Evolutionary conservation across 2,113 vertebrate species (phyloP).

Genomic region (Bambusicola thoracicus): DNA sequence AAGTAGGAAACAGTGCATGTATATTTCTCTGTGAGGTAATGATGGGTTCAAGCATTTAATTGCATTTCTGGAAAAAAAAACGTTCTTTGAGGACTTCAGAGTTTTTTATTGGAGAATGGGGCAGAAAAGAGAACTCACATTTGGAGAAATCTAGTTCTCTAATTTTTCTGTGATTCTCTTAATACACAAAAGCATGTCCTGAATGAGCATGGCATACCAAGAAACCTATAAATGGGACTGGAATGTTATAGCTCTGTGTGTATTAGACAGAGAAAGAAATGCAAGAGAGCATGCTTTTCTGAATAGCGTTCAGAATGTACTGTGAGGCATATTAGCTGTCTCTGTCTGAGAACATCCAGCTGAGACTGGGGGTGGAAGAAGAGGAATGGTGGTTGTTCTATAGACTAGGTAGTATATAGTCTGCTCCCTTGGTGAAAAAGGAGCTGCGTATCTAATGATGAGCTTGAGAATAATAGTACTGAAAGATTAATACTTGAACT

Average conservation of each 20-base stretch:
- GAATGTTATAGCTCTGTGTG: background rate
- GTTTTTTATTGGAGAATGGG: background rate
- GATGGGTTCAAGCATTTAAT: background rate
- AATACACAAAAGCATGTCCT: background rate
- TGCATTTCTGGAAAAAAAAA: background rate
- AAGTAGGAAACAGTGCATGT: background rate
- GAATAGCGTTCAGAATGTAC: background rate
- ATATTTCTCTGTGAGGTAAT: background rate
- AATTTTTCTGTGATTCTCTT: background rate
- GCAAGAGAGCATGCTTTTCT: background rate
- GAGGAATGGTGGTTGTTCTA: background rate
- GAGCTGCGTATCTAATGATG: background rate
- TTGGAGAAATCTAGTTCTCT: background rate
- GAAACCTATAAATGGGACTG: background rate
- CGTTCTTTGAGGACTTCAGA: background rate
- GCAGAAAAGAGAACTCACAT: background rate
- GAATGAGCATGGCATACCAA: background rate
- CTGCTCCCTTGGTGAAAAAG: background rate
- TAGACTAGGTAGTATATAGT: background rate
- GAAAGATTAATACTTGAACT: background rate
- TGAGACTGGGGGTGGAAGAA: background rate
- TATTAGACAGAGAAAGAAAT: background rate
- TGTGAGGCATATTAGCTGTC: background rate
- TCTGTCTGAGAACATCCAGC: background rate
- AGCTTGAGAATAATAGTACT: background rate